phyloP scores from a whole-genome alignment of 2,888 invertebrate genomes.

The Galerucella calmariensis region DNA sequence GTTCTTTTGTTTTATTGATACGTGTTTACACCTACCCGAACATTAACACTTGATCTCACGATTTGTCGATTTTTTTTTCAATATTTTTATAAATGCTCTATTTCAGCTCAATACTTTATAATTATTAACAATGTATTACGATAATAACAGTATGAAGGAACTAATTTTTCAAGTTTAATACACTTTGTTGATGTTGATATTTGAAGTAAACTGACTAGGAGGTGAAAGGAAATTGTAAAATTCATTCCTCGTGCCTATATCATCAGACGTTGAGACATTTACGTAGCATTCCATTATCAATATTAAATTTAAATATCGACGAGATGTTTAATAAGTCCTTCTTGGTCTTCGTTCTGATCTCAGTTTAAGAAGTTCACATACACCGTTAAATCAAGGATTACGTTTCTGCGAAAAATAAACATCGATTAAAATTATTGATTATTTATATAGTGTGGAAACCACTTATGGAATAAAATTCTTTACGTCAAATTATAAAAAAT shows the following conservation, averaged over 20 bases:
- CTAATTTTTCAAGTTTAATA: not conserved
- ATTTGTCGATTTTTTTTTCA: not conserved
- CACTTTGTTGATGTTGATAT: not conserved
- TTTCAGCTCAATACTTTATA: too few species aligned
- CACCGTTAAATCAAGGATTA: too few species aligned
- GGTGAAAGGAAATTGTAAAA: not conserved
- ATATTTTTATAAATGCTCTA: too few species aligned
- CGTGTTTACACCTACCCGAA: constrained; percentile 27
- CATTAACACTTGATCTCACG: constrained; percentile 12
- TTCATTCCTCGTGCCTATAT: not conserved
- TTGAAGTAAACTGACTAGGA: not conserved
- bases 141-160: too few species aligned
- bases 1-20: constrained; percentile 29
- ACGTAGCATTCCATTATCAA: not conserved
- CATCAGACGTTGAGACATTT: not conserved
- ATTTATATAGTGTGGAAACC: too few species aligned
- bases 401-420: too few species aligned
- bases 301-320: not conserved
- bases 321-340: not conserved
- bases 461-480: too few species aligned
- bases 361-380: not conserved
- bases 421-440: too few species aligned
- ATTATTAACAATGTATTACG: too few species aligned
- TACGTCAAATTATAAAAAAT: too few species aligned
- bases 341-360: not conserved